Evolutionary conservation across 2,113 vertebrate genomes (phyloP), one percentile per base, ranked within the genome.

Genomic region (Pimephales promelas): DNA sequence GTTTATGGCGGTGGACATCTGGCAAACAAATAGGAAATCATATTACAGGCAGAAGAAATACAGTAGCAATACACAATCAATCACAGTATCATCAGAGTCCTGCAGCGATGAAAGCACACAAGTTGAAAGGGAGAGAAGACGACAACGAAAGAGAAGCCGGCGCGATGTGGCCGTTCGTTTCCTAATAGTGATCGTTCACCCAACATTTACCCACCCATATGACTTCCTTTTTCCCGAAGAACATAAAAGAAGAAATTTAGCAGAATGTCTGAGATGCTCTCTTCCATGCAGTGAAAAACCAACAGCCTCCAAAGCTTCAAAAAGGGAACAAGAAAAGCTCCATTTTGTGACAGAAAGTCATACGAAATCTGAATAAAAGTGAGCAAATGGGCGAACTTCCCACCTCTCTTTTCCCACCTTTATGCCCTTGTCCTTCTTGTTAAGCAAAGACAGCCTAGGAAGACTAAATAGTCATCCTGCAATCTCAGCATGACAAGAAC

Each of bases 21-120:
- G 28, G 73, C 28, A 62, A 57, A 45, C 43, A 16, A 49, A 73
- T 11, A 16, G 22, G 26, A 45, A 75, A 47, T 76, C 26, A 77
- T 43, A 83, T 52, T 26, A 57, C 54, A 80, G 57, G 64, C 11
- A 62, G 49, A 76, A 82, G 83, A 82, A 86, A 88, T 90, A 92
- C 91, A 91, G 90, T 90, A 92, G 91, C 92, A 84, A 90, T 71
- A 87, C 90, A 91, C 81, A 88, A 90, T 40, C 40, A 40, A 49
- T 90, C 88, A 93, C 90, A 89, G 86, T 88, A 91, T 89, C 81
- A 83, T 79, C 71, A 66, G 26, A 86, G 88, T 91, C 87, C 87
- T 83, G 85, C 84, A 88, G 75, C 77, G 81, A 31, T 62, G 66
- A 84, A 52, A 47, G 34, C 5, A 57, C 70, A 87, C 84, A 84